Evolutionary conservation across 2,113 vertebrate species (phyloP), one percentile per base, ranked within the genome.

Genomic region (Xiphophorus maculatus): DNA sequence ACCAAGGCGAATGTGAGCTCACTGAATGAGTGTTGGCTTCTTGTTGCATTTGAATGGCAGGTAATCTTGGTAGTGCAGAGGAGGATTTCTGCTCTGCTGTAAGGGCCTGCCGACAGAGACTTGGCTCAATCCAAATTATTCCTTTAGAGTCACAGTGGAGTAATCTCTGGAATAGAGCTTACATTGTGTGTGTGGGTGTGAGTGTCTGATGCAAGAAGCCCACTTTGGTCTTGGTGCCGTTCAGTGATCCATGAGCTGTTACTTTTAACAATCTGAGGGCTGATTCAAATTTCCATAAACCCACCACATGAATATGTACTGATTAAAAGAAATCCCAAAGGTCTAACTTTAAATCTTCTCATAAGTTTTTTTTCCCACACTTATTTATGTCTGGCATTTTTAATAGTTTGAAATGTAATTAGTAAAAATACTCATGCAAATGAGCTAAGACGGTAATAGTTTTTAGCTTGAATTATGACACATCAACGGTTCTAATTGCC

Each of bases 261-360:
- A 92, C 87, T 93, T 42, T 92, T 93, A 88, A 88, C 84, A 92
- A 92, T 93, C 92, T 92, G 93, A 93, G 92, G 90, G 88, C 74
- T 3, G 33, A 3, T 60, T 75, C 28, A 68, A 19, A 63, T 35
- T n/a, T 30, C 14, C 63, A n/a, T 54, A 54, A 54, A n/a, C 7
- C 17, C 51, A 58, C 17, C 51, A 9, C 51, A 7, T 37, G 22
- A 58, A n/a, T 5, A n/a, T 25, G 25, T 58, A 0, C 51, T n/a
- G 51, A 58, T 25, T n/a, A 58, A 25, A 58, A 19, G 25, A 58
- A 58, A n/a, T 58, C 25, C 51, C 8, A 58, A 3, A 10, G 7
- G 17, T 58, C 8, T 58, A 58, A n/a, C 51, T 58, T 48, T 19
- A 4, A 48, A 48, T 48, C 51, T 10, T n/a, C 13, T 51, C 5